Evolutionary conservation across 1,140 invertebrate genomes (phyloP).

Genomic region (Micrasema minimum): DNA sequence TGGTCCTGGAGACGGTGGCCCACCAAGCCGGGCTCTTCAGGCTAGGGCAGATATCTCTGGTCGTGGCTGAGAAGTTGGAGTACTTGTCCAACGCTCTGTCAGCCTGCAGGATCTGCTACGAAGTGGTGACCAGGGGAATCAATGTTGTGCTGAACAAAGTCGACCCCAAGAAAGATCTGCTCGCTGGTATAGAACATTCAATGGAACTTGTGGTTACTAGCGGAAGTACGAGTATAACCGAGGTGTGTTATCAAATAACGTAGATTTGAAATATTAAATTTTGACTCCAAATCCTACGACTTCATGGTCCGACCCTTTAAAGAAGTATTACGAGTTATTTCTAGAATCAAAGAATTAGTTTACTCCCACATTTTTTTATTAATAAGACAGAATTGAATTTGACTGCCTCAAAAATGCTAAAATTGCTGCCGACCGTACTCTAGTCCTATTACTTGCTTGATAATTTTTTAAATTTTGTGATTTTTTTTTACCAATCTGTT

Average conservation of each 20-base stretch:
- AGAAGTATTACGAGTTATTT: too few relatives aligned
- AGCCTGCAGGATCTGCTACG: constrained; percentile 60
- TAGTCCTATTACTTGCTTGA: too few relatives aligned
- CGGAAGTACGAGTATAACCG: constrained; percentile 70
- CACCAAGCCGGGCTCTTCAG: constrained; percentile 71
- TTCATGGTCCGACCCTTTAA: too few relatives aligned
- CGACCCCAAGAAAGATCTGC: constrained; percentile 71
- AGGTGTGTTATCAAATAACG: constrained; percentile 58
- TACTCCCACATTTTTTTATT: too few relatives aligned
- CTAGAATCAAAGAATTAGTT: too few relatives aligned
- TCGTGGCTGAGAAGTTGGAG: constrained; percentile 71
- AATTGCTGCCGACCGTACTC: too few relatives aligned
- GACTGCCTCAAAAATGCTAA: too few relatives aligned
- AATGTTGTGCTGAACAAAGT: constrained; percentile 66
- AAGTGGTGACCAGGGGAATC: constrained; percentile 62
- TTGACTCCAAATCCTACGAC: too few relatives aligned
- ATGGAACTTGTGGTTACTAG: constrained; percentile 75
- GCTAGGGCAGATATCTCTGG: constrained; percentile 70
- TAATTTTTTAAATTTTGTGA: too few relatives aligned
- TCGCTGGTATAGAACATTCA: constrained; percentile 76
- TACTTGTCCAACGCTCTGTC: constrained; percentile 69
- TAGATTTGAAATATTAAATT: too few relatives aligned
- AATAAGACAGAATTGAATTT: too few relatives aligned
- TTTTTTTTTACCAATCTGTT: too few relatives aligned
- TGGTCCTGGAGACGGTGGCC: constrained; percentile 72